These are phyloP conservation scores for Phengaris arion DNA, from an alignment of 2,888 invertebrate species.

Conservation along the genomic window DNA sequence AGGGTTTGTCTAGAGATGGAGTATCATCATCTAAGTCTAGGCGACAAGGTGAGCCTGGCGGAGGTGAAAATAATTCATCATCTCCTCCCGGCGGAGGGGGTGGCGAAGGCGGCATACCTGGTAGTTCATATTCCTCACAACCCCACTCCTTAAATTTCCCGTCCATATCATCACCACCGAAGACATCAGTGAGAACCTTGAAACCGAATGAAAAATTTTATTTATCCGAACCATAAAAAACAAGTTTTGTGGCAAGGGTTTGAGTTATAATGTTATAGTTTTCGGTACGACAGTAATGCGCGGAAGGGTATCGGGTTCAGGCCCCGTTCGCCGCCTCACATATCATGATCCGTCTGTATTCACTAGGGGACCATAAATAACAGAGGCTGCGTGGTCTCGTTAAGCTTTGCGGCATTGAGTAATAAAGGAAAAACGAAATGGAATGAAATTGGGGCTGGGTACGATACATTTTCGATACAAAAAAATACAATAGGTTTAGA, in stretches of 20 bases:
- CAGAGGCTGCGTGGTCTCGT: slow-evolving; percentile 74
- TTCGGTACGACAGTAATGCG: slow-evolving; percentile 74
- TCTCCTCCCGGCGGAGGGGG: slow-evolving; percentile 89
- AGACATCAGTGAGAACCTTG: slow-evolving; percentile 88
- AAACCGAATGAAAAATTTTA: slow-evolving; percentile 41
- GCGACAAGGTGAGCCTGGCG: slow-evolving; percentile 82
- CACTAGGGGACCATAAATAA: slow-evolving; percentile 79
- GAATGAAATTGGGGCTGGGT: slow-evolving; percentile 77
- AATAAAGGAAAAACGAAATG: slow-evolving; percentile 80
- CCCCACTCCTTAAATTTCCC: slow-evolving; percentile 76
- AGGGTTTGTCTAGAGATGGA: slow-evolving; percentile 90
- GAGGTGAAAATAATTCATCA: slow-evolving; percentile 91
- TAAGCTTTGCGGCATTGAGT: slow-evolving; percentile 77
- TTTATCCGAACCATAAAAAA: slow-evolving; percentile 16
- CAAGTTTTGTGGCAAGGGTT: slow-evolving; percentile 19
- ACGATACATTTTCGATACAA: slow-evolving; percentile 75
- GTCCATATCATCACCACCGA: slow-evolving; percentile 78
- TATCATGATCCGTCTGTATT: slow-evolving; percentile 76
- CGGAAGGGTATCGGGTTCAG: slow-evolving; percentile 65
- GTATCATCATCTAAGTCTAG: slow-evolving; percentile 82
- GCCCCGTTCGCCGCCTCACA: slow-evolving; percentile 65
- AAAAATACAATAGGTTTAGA: slow-evolving; percentile 70
- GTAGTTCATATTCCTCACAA: slow-evolving; percentile 86
- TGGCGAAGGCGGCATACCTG: slow-evolving; percentile 85
- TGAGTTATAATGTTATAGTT: slow-evolving; percentile 46